phyloP scores from a whole-genome alignment of 2,888 invertebrate species.

The Tridacna crocea region DNA sequence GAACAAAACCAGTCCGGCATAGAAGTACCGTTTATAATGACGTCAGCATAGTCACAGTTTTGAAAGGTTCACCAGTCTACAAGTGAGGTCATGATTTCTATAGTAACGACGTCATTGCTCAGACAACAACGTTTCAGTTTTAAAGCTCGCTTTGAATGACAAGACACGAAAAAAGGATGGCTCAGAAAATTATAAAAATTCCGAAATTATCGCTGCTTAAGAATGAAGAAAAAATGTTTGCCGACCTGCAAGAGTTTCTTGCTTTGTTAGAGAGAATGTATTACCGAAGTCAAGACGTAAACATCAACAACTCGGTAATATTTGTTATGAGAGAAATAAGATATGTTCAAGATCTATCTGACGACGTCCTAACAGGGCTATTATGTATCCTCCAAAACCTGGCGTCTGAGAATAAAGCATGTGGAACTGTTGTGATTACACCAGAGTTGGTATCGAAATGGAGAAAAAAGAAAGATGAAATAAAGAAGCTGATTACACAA shows the following conservation, averaged over 20 bases:
- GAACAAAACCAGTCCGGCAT: too few species aligned
- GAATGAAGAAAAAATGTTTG: background rate
- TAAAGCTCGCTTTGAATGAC: background rate
- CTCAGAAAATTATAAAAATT: background rate
- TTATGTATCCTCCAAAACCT: background rate
- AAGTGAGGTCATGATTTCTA: too few species aligned
- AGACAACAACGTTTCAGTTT: background rate
- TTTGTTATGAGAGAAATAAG: background rate
- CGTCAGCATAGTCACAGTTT: too few species aligned
- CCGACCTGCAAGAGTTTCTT: background rate
- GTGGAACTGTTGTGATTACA: background rate
- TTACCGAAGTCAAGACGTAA: background rate
- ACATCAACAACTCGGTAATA: background rate
- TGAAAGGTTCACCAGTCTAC: too few species aligned
- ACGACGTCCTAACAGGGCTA: background rate
- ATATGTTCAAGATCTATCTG: background rate
- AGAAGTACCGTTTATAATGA: too few species aligned
- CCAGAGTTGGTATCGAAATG: background rate
- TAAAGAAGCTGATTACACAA: background rate
- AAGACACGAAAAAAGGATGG: background rate
- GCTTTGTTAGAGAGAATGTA: background rate
- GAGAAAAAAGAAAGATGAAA: background rate
- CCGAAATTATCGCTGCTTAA: conserved; percentile 5
- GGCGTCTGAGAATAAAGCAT: background rate
- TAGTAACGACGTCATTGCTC: background rate